Evolutionary conservation across 2,797 vertebrate genomes (phyloP).

Genomic region (Dipus sagitta): DNA sequence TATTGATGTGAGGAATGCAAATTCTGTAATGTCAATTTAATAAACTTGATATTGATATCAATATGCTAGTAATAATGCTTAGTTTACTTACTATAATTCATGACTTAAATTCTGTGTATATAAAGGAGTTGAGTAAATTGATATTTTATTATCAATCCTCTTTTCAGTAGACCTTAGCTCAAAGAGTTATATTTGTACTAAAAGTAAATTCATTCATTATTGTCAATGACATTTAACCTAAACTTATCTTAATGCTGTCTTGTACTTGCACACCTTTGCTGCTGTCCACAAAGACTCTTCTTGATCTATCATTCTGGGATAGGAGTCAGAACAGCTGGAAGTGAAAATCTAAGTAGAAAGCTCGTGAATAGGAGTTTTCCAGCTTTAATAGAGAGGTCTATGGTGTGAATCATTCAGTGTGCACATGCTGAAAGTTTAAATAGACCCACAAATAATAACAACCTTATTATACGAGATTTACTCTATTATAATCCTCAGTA

Average conservation of each 20-base stretch:
- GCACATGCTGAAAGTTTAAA: background rate
- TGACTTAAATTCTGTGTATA: background rate
- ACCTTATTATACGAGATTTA: background rate
- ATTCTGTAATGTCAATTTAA: background rate
- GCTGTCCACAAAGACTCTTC: background rate
- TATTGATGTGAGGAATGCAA: constrained; percentile 1
- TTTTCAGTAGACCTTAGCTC: background rate
- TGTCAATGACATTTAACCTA: too few species aligned
- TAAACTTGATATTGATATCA: background rate
- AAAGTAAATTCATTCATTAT: background rate
- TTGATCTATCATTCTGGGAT: background rate
- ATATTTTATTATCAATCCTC: background rate
- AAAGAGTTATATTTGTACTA: background rate
- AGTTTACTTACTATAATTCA: background rate
- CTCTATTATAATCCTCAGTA: background rate
- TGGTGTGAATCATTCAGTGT: background rate
- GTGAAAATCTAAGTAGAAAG: background rate
- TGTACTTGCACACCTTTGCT: fast-evolving
- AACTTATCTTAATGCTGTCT: background rate
- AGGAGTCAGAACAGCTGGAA: background rate
- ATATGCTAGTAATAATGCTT: constrained; percentile 1
- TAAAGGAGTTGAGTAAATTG: background rate
- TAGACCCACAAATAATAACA: background rate
- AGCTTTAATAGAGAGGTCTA: background rate
- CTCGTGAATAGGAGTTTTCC: background rate